These are phyloP conservation scores for Odontomachus brunneus DNA, from an alignment of 1,140 invertebrate genomes.

Conservation along the genomic window DNA sequence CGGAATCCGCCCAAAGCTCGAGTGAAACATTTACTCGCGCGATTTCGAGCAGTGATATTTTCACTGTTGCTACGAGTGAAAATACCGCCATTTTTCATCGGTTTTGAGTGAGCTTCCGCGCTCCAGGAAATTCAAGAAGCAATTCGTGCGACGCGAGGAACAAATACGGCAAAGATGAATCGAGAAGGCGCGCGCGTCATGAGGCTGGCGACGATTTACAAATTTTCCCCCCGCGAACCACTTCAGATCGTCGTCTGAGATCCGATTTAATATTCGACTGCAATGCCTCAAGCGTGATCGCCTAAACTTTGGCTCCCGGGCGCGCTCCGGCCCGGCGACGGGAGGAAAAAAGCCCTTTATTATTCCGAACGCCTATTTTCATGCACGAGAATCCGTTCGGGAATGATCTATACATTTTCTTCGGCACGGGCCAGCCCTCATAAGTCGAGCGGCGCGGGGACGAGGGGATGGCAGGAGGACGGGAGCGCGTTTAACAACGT, in stretches of 20 bases:
- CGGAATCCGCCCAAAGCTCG: too few relatives aligned
- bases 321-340: neutral
- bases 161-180: neutral
- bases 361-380: conserved; percentile 64
- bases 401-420: conserved; percentile 67
- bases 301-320: conserved; percentile 39
- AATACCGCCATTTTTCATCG: too few relatives aligned
- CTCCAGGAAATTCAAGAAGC: too few relatives aligned
- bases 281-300: conserved; percentile 28
- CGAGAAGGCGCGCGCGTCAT: neutral
- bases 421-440: conserved; percentile 39
- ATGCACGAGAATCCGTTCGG: conserved; percentile 58
- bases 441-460: conserved; percentile 56
- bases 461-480: too few relatives aligned
- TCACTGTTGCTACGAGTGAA: too few relatives aligned
- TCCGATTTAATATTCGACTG: conserved; percentile 58
- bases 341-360: conserved; percentile 57
- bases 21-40: too few relatives aligned
- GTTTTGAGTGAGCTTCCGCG: too few relatives aligned
- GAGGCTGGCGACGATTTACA: conserved; percentile 12
- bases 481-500: conserved; percentile 70
- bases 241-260: neutral
- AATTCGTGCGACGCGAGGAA: neutral
- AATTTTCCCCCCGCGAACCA: conserved; percentile 45
- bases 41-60: too few relatives aligned